Conservation (phyloP, 1,140 invertebrate genomes). For the Cotesia typhae region DNA sequence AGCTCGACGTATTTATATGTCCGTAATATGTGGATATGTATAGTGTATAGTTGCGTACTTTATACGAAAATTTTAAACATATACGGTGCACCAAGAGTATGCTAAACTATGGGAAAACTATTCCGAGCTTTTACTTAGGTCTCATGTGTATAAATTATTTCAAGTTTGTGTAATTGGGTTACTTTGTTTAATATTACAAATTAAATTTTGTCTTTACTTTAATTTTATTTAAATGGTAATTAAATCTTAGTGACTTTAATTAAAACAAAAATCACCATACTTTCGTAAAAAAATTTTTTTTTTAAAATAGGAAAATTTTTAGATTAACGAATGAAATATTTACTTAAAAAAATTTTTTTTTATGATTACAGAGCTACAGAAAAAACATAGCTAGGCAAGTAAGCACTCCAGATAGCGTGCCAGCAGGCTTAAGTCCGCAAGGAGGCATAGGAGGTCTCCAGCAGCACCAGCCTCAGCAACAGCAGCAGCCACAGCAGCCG, state of each 20-base stretch:
- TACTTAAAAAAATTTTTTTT: no score
- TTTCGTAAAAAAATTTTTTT: no score
- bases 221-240: no score
- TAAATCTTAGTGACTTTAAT: no score
- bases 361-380: constrained; percentile 60
- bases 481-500: constrained; percentile 52
- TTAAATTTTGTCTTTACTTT: no score
- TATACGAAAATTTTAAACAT: no score
- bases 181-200: constrained; percentile 33
- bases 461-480: constrained; percentile 56
- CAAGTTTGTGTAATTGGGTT: constrained; percentile 53
- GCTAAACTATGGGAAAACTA: constrained; percentile 51
- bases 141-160: constrained; percentile 45
- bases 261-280: no score
- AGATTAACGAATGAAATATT: no score
- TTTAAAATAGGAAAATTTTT: no score
- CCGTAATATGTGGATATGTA: constrained; percentile 15
- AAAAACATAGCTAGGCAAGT: constrained; percentile 63
- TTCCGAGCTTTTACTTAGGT: constrained; percentile 52
- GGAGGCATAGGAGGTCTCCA: constrained; percentile 59
- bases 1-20: constrained; percentile 20
- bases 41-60: constrained; percentile 17
- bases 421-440: constrained; percentile 63
- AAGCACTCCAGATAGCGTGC: constrained; percentile 62
- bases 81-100: constrained; percentile 2